Base-by-base conservation (phyloP, 2,888 invertebrate species). In the Spodoptera picta region DNA sequence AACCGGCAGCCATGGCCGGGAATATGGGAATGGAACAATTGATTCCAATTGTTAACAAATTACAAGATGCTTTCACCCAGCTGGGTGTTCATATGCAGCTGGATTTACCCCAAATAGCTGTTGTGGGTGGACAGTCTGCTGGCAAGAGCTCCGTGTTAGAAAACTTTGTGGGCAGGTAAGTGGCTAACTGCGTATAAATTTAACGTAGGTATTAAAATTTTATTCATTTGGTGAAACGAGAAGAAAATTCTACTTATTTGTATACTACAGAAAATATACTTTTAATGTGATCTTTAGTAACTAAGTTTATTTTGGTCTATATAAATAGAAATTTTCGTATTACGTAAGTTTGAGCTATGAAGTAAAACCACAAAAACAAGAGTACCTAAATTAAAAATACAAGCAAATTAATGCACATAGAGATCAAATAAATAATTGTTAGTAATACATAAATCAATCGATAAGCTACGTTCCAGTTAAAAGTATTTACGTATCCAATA, bases 71-170 rank as follows among this genome's bases (percentile, higher is more conserved):
- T 80, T 99, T 99, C 95, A 98, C 99, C 77, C 98, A 98, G 88
- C 95, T 99, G 91, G 99, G 99, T 82, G 99, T 99, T 84, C 98
- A 98, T 90, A 98, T 99, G 97, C 98, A 98, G 91, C 95, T 99
- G 90, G 99, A 99, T 96, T 96, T 99, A 89, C 99, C 99, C 80
- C 99, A 99, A 95, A 99, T 99, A 89, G 99, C 99, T 77, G 99
- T 99, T 72, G 99, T 99, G 87, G 99, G 99, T 91, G 99, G 99
- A 85, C 99, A 99, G 94, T 99, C 99, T 89, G 99, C 99, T 85
- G 99, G 99, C 86, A 99, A 99, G 95, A 99, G 99, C 94, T 99
- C 99, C 59, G 99, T 99, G 65, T 95, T 99, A 89, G 99, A 99
- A 95, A 99, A 99, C 95, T 99, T 99, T 91, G 99, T 99, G 80